A percentile compares a stretch with the other conserved stretches of the same genome.
phyloP scores from a whole-genome alignment of 2,888 invertebrate species.

The Melanostoma scalare region DNA sequence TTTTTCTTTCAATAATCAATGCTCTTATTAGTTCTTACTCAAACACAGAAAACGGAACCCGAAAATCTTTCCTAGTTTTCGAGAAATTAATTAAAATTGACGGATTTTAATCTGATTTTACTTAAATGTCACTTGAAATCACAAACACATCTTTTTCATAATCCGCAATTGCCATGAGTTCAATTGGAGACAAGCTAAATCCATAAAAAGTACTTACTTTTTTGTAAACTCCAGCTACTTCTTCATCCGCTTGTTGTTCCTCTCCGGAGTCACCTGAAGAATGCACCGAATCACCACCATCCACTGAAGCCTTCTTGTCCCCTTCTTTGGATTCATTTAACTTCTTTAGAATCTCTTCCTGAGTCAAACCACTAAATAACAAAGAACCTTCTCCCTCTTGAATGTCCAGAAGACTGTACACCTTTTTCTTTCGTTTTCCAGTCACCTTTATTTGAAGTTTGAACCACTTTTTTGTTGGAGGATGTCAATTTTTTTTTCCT shows the following conservation, averaged over 20 bases:
- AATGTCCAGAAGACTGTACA: conserved; percentile 72
- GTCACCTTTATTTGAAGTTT: conserved; percentile 55
- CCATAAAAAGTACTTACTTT: conserved; percentile 35
- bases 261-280: conserved; percentile 45
- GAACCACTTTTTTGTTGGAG: not conserved
- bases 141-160: too few relatives aligned
- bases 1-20: too few relatives aligned
- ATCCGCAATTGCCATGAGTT: too few relatives aligned
- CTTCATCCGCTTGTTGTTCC: conserved; percentile 38
- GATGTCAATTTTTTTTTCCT: not conserved
- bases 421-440: conserved; percentile 61
- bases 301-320: conserved; percentile 6
- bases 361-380: conserved; percentile 70
- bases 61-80: too few relatives aligned
- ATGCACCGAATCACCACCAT: conserved; percentile 30
- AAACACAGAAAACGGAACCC: too few relatives aligned
- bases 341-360: conserved; percentile 68
- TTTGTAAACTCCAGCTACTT: conserved; percentile 62
- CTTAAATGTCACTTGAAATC: too few relatives aligned
- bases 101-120: too few relatives aligned
- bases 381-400: conserved; percentile 54
- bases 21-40: too few relatives aligned
- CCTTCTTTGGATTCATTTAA: conserved; percentile 56
- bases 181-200: too few relatives aligned
- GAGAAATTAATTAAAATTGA: too few relatives aligned